Conservation (phyloP, 2,113 vertebrate species). For the Trematomus loennbergii region DNA sequence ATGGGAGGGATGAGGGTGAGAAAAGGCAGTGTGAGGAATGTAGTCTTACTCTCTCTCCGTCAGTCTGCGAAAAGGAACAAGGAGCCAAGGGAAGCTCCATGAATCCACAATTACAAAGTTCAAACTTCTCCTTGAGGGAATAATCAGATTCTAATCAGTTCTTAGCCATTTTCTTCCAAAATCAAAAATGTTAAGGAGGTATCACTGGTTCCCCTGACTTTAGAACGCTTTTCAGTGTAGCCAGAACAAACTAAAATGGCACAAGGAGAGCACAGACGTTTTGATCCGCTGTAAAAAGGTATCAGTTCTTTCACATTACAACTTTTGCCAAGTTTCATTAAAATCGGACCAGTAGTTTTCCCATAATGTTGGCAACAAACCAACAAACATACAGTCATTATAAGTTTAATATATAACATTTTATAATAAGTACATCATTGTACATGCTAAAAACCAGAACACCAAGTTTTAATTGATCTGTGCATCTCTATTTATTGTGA, state of each 20-base stretch:
- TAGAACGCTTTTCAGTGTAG: background rate
- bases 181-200: background rate
- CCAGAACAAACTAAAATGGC: background rate
- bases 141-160: background rate
- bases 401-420: too few species aligned
- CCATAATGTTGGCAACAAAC: too few species aligned
- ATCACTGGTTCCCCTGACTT: background rate
- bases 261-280: too few species aligned
- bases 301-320: too few species aligned
- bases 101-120: background rate
- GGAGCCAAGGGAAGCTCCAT: background rate
- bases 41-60: constrained; percentile 5
- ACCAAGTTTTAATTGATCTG: too few species aligned
- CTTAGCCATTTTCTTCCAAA: background rate
- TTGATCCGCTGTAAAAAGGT: too few species aligned
- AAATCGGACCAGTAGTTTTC: too few species aligned
- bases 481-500: background rate
- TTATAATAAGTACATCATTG: too few species aligned
- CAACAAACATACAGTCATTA: too few species aligned
- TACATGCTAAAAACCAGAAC: background rate
- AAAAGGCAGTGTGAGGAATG: constrained; percentile 19
- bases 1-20: background rate
- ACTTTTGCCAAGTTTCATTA: too few species aligned
- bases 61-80: background rate
- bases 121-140: constrained; percentile 7